phyloP scores from a whole-genome alignment of 92 coral and sea anemone species.

The Epizoanthus scotinus region DNA sequence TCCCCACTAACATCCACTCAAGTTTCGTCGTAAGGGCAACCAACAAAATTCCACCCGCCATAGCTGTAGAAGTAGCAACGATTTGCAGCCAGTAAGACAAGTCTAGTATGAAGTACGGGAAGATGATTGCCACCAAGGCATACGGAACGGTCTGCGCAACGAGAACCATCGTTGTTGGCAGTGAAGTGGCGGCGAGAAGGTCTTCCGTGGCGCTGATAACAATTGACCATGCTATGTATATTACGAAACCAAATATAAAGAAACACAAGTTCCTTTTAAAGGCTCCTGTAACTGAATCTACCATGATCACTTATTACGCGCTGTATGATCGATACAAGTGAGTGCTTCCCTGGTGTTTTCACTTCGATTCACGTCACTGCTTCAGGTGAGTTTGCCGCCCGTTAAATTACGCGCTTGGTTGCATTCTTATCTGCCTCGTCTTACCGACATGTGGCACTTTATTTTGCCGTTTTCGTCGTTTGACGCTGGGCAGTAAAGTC shows the following conservation, averaged over 20 bases:
- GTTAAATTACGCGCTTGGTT: too few species aligned
- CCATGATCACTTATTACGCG: not conserved
- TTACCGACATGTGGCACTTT: too few species aligned
- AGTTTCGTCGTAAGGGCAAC: slow-evolving; percentile 45
- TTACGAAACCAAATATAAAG: slow-evolving; percentile 32
- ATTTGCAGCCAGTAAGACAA: slow-evolving; percentile 37
- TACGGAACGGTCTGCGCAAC: slow-evolving; percentile 60
- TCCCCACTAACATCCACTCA: slow-evolving; percentile 46
- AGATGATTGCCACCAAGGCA: slow-evolving; percentile 45
- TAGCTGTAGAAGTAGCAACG: slow-evolving; percentile 21
- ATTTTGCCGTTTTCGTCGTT: too few species aligned
- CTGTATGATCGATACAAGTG: not conserved
- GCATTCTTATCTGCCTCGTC: too few species aligned
- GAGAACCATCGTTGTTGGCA: slow-evolving; percentile 63
- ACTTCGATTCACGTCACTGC: too few species aligned
- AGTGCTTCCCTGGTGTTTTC: too few species aligned
- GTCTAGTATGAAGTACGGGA: slow-evolving; percentile 48
- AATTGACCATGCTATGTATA: slow-evolving; percentile 43
- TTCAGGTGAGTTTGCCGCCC: too few species aligned
- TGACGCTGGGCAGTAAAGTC: too few species aligned
- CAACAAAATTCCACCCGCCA: slow-evolving; percentile 48
- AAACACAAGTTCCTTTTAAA: not conserved
- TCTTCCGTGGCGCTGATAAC: slow-evolving; percentile 68
- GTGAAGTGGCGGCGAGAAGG: slow-evolving; percentile 54
- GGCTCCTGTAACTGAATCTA: not conserved